phyloP scores from a whole-genome alignment of 1,140 invertebrate genomes.

The Cydia amplana region DNA sequence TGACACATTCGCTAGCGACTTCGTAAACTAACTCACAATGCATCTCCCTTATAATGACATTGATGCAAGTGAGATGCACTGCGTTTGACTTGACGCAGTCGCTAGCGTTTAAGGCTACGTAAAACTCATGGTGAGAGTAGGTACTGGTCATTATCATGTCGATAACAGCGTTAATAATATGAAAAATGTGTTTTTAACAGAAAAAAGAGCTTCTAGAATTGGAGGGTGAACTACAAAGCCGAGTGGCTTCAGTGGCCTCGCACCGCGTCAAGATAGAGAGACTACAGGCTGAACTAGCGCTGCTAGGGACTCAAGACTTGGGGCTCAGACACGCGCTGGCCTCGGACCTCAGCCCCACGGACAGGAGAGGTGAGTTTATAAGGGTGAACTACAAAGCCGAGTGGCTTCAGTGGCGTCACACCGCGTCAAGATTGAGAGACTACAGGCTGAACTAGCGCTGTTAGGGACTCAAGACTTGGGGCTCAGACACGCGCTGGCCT shows the following conservation, averaged over 20 bases:
- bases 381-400: slow-evolving; percentile 82
- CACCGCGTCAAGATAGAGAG: slow-evolving; percentile 82
- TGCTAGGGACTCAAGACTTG: slow-evolving; percentile 71
- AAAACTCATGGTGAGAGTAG: too few species aligned
- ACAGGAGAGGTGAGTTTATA: slow-evolving; percentile 33
- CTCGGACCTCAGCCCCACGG: slow-evolving; percentile 37
- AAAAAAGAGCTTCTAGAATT: slow-evolving; percentile 82
- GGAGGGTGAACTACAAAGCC: slow-evolving; percentile 82
- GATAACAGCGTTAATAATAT: too few species aligned
- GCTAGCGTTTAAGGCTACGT: too few species aligned
- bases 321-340: slow-evolving; percentile 71
- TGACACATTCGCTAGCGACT: too few species aligned
- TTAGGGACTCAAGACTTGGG: slow-evolving; percentile 74
- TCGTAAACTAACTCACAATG: too few species aligned
- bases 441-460: slow-evolving; percentile 82
- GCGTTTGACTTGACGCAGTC: too few species aligned
- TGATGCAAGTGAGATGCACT: too few species aligned
- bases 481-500: slow-evolving; percentile 64
- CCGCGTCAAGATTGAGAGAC: slow-evolving; percentile 81
- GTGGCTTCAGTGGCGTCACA: slow-evolving; percentile 82
- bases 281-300: slow-evolving; percentile 82
- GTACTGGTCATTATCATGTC: too few species aligned
- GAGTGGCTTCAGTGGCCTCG: slow-evolving; percentile 82
- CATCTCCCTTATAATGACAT: too few species aligned
- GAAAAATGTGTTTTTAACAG: slow-evolving; percentile 41